Evolutionary conservation across 2,797 vertebrate species (phyloP), one percentile per base, ranked within the genome.

Genomic region (Enteromius afrohamiltoni): DNA sequence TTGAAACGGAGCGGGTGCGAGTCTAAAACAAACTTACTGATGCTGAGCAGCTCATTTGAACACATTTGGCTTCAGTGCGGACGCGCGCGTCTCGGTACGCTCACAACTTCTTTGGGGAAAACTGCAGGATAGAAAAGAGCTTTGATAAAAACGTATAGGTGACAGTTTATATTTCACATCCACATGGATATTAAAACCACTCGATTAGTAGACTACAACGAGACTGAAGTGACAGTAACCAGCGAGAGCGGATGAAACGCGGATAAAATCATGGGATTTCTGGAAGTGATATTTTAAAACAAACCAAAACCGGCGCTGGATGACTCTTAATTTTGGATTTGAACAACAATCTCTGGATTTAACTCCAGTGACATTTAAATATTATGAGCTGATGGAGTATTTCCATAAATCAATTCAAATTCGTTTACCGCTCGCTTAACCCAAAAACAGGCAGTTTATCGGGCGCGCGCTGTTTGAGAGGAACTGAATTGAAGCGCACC

Each of bases 1-100:
- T 1, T 68, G 81, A 55, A 21, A 68, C 62, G 19, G 40, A 60
- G 49, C 31, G 49, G 49, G 87, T 79, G 87, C 82, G 85, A 90
- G 91, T 87, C 58, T 69, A 26, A 42, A 31, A 76, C n/a, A 70
- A 26, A 7, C 64, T 88, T 85, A 92, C 91, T 91, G 93, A 80
- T 93, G 55, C 55, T 1, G 58, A 93, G 60, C 89, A 83, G 86
- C 88, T 64, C 60, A 77, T 83, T 87, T 79, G 17, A 6, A 85
- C 47, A 51, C 47, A 21, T 21, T 53, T 70, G 67, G 79, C 58
- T 55, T 70, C 77, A 69, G 84, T 26, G 74, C 53, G 77, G 40
- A 69, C 21, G 42, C 78, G 47, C 69, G 71, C 23, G 37, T 29
- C 40, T 64, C 14, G 26, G 19, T 34, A 45, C 19, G 23, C 1